Conservation (phyloP, 2,113 vertebrate genomes). For the Serranochromis macrocephalus region DNA sequence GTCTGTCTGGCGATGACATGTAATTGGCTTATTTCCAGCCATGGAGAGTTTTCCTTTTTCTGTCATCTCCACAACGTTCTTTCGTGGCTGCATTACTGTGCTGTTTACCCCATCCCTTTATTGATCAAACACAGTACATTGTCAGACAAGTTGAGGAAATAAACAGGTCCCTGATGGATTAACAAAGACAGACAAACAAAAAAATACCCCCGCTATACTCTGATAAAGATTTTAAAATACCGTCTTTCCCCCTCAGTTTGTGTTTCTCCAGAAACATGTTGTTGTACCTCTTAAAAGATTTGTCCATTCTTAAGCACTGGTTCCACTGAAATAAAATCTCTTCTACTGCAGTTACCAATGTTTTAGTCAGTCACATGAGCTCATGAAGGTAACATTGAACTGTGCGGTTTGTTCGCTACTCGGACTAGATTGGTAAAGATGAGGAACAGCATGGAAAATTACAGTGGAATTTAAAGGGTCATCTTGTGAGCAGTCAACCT, state of each 20-base stretch:
- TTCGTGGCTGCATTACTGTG: not conserved
- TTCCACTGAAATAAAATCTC: not conserved
- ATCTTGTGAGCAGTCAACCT: constrained; percentile 4
- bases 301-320: not conserved
- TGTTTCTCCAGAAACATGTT: not conserved
- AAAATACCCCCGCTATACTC: not conserved
- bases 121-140: not conserved
- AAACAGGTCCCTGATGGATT: constrained; percentile 23
- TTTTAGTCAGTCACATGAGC: not conserved
- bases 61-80: not conserved
- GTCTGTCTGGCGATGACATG: constrained; percentile 14
- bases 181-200: not conserved
- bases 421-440: not conserved
- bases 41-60: not conserved
- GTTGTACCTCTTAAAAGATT: not conserved
- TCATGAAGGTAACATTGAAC: not conserved
- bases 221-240: not conserved
- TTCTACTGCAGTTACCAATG: not conserved
- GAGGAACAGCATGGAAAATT: not conserved
- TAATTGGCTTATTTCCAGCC: constrained; percentile 39
- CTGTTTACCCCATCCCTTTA: not conserved
- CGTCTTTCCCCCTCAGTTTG: not conserved
- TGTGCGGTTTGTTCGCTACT: not conserved
- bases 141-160: constrained; percentile 14
- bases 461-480: not conserved